Conservation (phyloP, 2,797 vertebrate species). For the Trematomus bernacchii region DNA sequence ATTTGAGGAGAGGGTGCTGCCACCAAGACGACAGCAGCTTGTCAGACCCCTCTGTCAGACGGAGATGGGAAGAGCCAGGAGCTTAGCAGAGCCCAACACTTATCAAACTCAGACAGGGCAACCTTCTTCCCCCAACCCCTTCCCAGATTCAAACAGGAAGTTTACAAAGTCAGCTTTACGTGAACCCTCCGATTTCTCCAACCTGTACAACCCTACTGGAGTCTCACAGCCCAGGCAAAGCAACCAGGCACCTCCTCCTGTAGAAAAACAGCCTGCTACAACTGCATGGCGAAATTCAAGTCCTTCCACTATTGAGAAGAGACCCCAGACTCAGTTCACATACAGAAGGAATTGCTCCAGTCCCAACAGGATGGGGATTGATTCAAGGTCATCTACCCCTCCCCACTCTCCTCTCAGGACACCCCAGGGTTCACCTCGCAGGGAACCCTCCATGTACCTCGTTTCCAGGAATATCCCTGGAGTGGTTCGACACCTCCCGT, state of each 20-base stretch:
- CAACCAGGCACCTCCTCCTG: constrained; percentile 48
- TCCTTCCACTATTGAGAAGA: constrained; percentile 74
- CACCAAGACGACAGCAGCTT: constrained; percentile 82
- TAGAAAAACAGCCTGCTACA: constrained; percentile 61
- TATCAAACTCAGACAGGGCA: constrained; percentile 54
- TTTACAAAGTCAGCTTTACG: constrained; percentile 69
- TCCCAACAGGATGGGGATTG: constrained; percentile 74
- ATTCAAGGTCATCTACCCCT: constrained; percentile 78
- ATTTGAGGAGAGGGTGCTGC: constrained; percentile 79
- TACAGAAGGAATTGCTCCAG: constrained; percentile 83
- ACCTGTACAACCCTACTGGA: constrained; percentile 67
- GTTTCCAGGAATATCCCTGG: constrained; percentile 76
- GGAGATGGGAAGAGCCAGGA: constrained; percentile 72
- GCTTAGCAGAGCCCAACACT: constrained; percentile 55
- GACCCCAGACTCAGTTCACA: constrained; percentile 74
- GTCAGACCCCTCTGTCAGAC: constrained; percentile 83
- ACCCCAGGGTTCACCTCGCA: constrained; percentile 80
- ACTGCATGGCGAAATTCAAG: constrained; percentile 56
- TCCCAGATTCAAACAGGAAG: constrained; percentile 60
- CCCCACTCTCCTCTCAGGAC: constrained; percentile 80
- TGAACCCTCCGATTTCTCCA: constrained; percentile 77
- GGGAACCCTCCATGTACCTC: constrained; percentile 77
- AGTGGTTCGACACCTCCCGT: constrained; percentile 68
- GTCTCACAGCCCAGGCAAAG: constrained; percentile 53
- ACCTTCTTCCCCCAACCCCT: constrained; percentile 14